phyloP scores from a whole-genome alignment of 37 sponge, comb jelly and placozoan species.

The Beroe ovata region DNA sequence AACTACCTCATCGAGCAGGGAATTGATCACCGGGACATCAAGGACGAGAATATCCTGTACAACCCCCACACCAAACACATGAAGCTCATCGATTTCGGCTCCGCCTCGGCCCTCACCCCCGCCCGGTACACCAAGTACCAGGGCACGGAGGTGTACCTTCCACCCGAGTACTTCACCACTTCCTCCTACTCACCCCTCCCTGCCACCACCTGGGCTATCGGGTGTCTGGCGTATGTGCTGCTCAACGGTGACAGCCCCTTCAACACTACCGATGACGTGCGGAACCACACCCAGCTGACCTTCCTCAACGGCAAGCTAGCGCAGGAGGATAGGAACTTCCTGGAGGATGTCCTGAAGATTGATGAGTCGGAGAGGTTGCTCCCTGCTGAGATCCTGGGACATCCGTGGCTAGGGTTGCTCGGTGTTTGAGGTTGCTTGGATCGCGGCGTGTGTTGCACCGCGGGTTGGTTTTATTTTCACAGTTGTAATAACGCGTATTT shows the following conservation, averaged over 20 bases:
- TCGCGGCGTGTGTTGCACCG: too few species aligned
- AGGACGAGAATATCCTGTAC: constrained; percentile 67
- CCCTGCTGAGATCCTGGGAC: not conserved
- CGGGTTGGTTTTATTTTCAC: too few species aligned
- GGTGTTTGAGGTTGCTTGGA: too few species aligned
- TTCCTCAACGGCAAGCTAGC: not conserved
- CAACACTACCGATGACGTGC: not conserved
- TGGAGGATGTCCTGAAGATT: not conserved
- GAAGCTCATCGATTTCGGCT: constrained; percentile 46
- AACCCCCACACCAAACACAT: constrained; percentile 55
- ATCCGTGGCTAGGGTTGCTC: not conserved
- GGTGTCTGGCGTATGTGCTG: constrained; percentile 44
- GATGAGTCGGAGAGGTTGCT: not conserved
- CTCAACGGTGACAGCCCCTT: constrained; percentile 33
- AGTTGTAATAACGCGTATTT: too few species aligned
- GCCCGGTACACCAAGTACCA: not conserved
- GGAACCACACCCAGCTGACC: not conserved
- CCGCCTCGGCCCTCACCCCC: not conserved
- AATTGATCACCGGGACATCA: constrained; percentile 47
- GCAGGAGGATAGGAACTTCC: not conserved
- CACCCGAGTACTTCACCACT: constrained; percentile 34
- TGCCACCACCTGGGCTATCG: constrained; percentile 54
- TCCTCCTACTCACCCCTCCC: constrained; percentile 28
- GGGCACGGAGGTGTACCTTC: constrained; percentile 55
- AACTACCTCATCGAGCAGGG: constrained; percentile 26